Conservation (phyloP, 2,113 vertebrate genomes). For the Lepisosteus osseus region DNA sequence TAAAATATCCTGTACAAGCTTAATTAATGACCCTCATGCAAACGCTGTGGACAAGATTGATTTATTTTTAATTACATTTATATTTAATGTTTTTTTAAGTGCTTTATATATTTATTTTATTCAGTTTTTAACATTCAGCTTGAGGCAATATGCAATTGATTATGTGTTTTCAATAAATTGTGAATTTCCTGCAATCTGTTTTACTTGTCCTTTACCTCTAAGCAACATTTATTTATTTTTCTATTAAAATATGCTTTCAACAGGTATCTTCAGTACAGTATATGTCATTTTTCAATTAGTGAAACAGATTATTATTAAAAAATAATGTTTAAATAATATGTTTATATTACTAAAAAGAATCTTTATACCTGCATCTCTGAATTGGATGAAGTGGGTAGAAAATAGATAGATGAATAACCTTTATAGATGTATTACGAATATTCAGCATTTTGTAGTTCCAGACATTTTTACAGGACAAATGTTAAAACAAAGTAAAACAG, state of each 20-base stretch:
- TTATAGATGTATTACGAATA: too few species aligned
- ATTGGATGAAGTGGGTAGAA: too few species aligned
- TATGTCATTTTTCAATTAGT: too few species aligned
- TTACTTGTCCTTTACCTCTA: slow-evolving; percentile 39
- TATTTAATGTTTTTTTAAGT: slow-evolving; percentile 42
- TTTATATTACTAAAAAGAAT: too few species aligned
- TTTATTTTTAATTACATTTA: slow-evolving; percentile 54
- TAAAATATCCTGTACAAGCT: slow-evolving; percentile 37
- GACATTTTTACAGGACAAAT: too few species aligned
- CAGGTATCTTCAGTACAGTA: too few species aligned
- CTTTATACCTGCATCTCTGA: too few species aligned
- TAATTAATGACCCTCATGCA: slow-evolving; percentile 41
- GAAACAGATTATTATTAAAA: too few species aligned
- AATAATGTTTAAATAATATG: too few species aligned
- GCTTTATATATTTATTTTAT: slow-evolving; percentile 41
- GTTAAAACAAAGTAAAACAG: too few species aligned
- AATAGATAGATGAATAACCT: too few species aligned
- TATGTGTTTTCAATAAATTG: slow-evolving; percentile 37
- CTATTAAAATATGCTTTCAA: neutral
- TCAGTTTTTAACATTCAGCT: slow-evolving; percentile 33
- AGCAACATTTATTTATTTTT: slow-evolving; percentile 28
- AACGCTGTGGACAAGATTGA: slow-evolving; percentile 39
- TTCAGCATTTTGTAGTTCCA: too few species aligned
- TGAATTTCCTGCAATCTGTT: slow-evolving; percentile 41
- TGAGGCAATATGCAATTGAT: slow-evolving; percentile 26